Evolutionary conservation across 2,888 invertebrate species (phyloP), one percentile per base, ranked within the genome.

Genomic region (Automeris io): DNA sequence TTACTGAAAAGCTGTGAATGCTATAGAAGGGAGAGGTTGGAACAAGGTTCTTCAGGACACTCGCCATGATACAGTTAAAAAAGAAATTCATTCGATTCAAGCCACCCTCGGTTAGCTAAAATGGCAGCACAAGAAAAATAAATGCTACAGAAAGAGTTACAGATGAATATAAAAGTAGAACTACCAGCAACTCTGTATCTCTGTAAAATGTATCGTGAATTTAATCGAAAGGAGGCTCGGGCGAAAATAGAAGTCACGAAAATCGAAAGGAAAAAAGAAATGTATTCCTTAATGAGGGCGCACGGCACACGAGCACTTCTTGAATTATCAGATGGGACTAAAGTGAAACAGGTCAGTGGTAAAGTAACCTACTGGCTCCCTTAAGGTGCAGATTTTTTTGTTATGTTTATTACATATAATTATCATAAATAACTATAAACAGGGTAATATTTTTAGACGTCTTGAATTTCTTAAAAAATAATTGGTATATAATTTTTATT

Each of bases 71-170:
- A n/a, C n/a, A n/a, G n/a, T n/a, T n/a, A n/a, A n/a, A n/a, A n/a
- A n/a, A n/a, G n/a, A n/a, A n/a, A n/a, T n/a, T n/a, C n/a, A n/a
- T n/a, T n/a, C 23, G 37, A 13, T 21, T 18, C 57, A 72, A 59
- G 61, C 63, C 58, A 65, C 70, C 70, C 64, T 61, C 67, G 64
- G 73, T 72, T 77, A 70, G 74, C 73, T 75, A 70, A 70, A 76
- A 66, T 66, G 50, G 70, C 68, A 69, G 68, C 64, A 57, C 61
- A 62, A 54, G 47, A 60, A 73, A 75, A 80, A 74, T 59, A 72
- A 69, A 71, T 51, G 48, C 43, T 35, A 34, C 49, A 44, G 55
- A 57, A 55, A 57, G 42, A 58, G 56, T 58, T 58, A 58, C 61
- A 60, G 54, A 59, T 51, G 42, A 68, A 74, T 71, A 69, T 61